phyloP scores from a whole-genome alignment of 2,888 invertebrate genomes.

The Epistrophe grossulariae region DNA sequence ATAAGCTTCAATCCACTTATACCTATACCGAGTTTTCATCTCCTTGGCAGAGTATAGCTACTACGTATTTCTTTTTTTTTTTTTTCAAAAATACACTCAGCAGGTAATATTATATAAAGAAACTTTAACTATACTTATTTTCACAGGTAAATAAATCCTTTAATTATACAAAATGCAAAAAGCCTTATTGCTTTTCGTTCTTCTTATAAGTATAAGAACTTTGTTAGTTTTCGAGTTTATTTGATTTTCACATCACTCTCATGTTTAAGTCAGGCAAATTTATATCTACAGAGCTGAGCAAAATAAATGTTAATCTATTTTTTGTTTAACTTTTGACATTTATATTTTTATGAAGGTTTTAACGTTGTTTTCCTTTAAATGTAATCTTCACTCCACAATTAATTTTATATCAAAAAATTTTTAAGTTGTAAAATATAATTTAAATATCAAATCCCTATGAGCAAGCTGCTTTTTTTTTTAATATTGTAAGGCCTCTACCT shows the following conservation, averaged over 20 bases:
- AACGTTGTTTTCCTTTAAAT: no score
- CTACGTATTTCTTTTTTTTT: not conserved
- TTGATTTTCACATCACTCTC: slow-evolving; percentile 48
- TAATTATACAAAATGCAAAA: slow-evolving; percentile 48
- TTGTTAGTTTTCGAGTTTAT: slow-evolving; percentile 20
- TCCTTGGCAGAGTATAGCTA: not conserved
- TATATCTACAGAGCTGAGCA: not conserved
- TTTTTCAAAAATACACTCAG: slow-evolving; percentile 5
- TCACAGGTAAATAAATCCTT: slow-evolving; percentile 62
- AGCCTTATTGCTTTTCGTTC: not conserved
- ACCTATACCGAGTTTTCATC: not conserved
- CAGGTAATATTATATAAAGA: not conserved
- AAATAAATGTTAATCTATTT: not conserved
- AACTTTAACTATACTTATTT: slow-evolving; percentile 45
- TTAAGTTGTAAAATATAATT: no score
- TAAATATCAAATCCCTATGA: no score
- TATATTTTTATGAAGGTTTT: no score
- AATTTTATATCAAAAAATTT: no score
- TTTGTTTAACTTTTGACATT: no score
- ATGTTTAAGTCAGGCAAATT: not conserved
- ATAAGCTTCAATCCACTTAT: not conserved
- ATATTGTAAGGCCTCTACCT: no score
- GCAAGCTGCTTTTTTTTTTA: no score
- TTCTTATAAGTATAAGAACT: not conserved
- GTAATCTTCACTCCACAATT: no score